A percentile compares a stretch with the other conserved stretches of the same genome.
phyloP scores from a whole-genome alignment of 2,797 vertebrate species.

The Anolis apletophallus region DNA sequence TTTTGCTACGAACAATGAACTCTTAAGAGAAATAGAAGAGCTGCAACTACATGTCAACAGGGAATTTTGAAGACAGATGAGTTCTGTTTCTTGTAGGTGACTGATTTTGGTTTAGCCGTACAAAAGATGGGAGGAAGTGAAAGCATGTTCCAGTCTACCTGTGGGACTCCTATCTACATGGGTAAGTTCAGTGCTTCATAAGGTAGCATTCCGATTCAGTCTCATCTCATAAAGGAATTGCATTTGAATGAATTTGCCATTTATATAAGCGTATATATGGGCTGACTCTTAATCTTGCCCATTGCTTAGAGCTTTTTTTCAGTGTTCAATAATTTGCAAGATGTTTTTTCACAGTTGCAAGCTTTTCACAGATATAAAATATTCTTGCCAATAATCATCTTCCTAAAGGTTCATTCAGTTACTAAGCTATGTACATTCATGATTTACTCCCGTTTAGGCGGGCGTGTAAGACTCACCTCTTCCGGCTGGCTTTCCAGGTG shows the following conservation, averaged over 20 bases:
- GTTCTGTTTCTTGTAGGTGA: constrained; percentile 80
- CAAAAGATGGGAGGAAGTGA: constrained; percentile 85
- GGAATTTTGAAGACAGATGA: constrained; percentile 57
- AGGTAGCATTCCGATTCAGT: neutral
- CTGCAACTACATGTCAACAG: constrained; percentile 39
- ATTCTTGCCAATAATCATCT: neutral
- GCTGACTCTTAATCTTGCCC: neutral
- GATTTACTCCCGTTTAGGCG: no score
- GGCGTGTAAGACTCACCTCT: no score
- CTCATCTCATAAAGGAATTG: constrained; percentile 13
- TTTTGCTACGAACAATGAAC: constrained; percentile 17
- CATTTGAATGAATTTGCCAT: neutral
- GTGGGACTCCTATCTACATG: constrained; percentile 91
- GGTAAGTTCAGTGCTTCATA: constrained; percentile 75
- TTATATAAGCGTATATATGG: neutral
- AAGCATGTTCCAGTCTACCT: constrained; percentile 85
- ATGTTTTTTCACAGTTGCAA: neutral
- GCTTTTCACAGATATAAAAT: neutral
- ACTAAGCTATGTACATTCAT: neutral
- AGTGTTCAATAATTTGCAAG: constrained; percentile 16
- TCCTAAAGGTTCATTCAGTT: neutral
- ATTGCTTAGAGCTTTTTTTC: neutral
- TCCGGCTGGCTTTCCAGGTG: no score
- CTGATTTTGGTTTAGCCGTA: constrained; percentile 89
- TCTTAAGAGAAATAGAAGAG: constrained; percentile 4